Base-by-base conservation (phyloP, 2,888 invertebrate species). In the Acleris sparsana region DNA sequence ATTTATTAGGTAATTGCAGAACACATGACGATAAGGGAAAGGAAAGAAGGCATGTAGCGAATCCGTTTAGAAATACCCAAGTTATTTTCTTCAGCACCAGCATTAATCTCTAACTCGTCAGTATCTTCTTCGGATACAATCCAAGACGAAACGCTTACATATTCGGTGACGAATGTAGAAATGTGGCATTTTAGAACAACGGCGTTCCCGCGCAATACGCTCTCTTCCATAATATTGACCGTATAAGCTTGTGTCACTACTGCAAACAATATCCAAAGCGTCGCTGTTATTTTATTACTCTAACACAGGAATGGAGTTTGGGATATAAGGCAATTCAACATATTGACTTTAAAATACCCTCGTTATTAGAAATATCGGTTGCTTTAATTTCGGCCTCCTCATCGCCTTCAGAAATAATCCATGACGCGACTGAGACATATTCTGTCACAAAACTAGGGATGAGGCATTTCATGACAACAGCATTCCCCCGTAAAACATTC, bases 151-250 rank as follows among this genome's bases (percentile, higher is more conserved):
- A 97, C 97, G 85, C 94, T 94, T 80, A 97, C 97, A 92, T 97
- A 97, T 93, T 97, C 97, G 80, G 97, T 96, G 76, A 97, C 97
- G 92, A 97, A 97, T 87, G 97, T 97, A 76, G 97, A 97, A 88
- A 97, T 97, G 93, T 97, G 97, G 93, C 97, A 97, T 94, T 97
- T 97, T 82, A 97, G 94, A 87, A 97, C 96, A 77, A 96, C 97
- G 75, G 97, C 96, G 89, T 98, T 98, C 80, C 97, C 97, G 82
- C 96, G 95, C 79, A 97, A 94, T 71, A 97, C 97, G 89, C 97
- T 97, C 89, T 97, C 97, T 87, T 97, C 97, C 96, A 97, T 96
- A 79, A 97, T 95, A 93, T 97, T 97, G 77, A 97, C 96, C 77
- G 95, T 96, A 92, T 97, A 98, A 73, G 95, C 94, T 94, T 97